Base-by-base conservation (phyloP, 2,797 vertebrate genomes). In the Thripadectes ignobilis region DNA sequence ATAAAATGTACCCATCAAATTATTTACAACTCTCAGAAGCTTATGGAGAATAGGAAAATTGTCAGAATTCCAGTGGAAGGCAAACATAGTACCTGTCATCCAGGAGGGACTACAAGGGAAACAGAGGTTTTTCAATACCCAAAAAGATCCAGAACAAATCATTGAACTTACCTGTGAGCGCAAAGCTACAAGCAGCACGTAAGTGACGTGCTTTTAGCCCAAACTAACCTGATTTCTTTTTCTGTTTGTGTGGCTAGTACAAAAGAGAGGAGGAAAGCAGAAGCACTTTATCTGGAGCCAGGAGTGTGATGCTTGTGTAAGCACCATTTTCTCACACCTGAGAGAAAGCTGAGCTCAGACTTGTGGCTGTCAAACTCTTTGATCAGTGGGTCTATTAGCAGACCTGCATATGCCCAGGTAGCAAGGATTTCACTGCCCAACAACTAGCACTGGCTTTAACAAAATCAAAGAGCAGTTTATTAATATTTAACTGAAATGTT, bases 1-100 rank as follows among this genome's bases (percentile, higher is more conserved):
- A 83, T 46, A 86, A 94, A 94, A 93, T 46, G 59, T 92, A 88
- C 74, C 69, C 71, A 57, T 59, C 26, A 4, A 88, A 82, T 87
- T 95, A 95, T 95, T 96, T 95, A 91, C 26, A 12, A 9, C 36
- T 84, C 69, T 84, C 83, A 63, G 88, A 90, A 93, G 88, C 66
- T 94, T 58, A 49, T 6, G 21, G 90, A 78, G 67, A 77, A 41
- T 1, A 88, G 77, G 62, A 52, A 38, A 76, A n/a, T 93, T 86
- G 74, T 95, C 80, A 94, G 89, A 85, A 93, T 71, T 75, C 59
- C 4, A 4, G 55, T 71, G 71, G 63, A 88, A 87, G 57, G 67
- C 83, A 93, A 85, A 90, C 67, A 29, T 3, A 49, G 90, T 73
- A 69, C 45, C 51, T 93, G 85, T 95, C 83, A 88, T 62, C 12